Evolutionary conservation across 1,140 invertebrate genomes (phyloP), one percentile per base, ranked within the genome.

Genomic region (Sarcophaga peregrina): DNA sequence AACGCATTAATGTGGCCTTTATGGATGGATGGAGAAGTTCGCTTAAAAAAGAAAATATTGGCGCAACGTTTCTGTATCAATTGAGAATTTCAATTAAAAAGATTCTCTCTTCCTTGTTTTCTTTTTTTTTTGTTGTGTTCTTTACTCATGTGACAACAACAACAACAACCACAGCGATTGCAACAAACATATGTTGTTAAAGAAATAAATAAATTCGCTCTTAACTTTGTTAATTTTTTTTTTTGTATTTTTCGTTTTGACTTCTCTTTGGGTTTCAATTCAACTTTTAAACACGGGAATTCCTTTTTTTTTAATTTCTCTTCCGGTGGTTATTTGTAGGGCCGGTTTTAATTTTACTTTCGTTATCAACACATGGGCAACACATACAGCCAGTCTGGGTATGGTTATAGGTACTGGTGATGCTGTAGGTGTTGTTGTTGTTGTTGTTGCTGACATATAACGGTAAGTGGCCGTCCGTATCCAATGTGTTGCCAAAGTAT

Each of bases 401-500:
- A 37, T 37, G 25, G 25, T 37, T 37, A 37, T 37, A 37, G 25
- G 25, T 4, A 37, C 25, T 37, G 25, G 25, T 37, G n/a, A 25
- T 68, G 17, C 50, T 52, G 8, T 17, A 15, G 58, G 7, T 68
- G 3, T 68, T 68, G 5, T 68, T 68, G n/a, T 68, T 68, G 17
- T 78, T 52, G 8, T 17, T 5, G 20, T 8, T 78, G 8, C 37
- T 74, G n/a, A 37, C 25, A 37, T 78, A 25, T 78, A 20, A 47
- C 75, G 75, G 75, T 78, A 50, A 78, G 75, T 78, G 73, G 75
- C 75, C 48, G n/a, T n/a, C 47, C 37, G 48, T 78, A 52, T 48
- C 47, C 75, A 78, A 78, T 78, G 75, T 78, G 75, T 48, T 78
- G 75, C 75, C 75, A 78, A 78, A 78, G 75, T 78, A 78, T 78